phyloP scores from a whole-genome alignment of 2,113 vertebrate genomes.

The Neogobius melanostomus region DNA sequence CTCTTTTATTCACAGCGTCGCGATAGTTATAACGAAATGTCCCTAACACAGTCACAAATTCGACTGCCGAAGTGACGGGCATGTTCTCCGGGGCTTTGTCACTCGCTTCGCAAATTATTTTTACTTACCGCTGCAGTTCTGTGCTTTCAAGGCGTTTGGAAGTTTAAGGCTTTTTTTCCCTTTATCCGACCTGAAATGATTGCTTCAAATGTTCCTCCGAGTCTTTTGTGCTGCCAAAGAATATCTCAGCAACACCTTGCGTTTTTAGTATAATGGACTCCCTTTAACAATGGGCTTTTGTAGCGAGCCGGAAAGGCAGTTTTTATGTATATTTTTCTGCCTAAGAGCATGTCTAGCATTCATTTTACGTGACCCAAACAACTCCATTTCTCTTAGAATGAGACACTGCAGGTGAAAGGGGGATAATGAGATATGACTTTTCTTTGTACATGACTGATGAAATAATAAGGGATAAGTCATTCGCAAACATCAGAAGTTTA shows the following conservation, averaged over 20 bases:
- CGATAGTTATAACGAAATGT: neutral
- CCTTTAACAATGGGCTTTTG: neutral
- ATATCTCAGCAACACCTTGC: neutral
- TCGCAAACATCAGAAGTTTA: no score
- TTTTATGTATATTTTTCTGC: constrained; percentile 1
- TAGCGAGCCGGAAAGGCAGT: neutral
- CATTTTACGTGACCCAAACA: constrained; percentile 9
- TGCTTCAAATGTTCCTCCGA: constrained; percentile 8
- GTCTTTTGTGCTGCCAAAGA: constrained; percentile 1
- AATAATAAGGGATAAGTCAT: no score
- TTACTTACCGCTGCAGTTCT: neutral
- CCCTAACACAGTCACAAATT: neutral
- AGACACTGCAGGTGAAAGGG: no score
- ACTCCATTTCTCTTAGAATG: neutral
- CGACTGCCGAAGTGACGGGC: constrained; percentile 3
- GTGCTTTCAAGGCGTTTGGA: neutral
- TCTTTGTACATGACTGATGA: no score
- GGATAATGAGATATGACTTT: no score
- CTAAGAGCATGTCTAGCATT: constrained; percentile 20
- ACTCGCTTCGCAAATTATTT: constrained; percentile 4
- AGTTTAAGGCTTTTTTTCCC: neutral
- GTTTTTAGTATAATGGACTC: neutral
- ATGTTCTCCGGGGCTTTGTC: neutral
- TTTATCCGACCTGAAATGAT: constrained; percentile 1
- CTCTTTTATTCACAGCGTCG: neutral